Evolutionary conservation across 2,797 vertebrate genomes (phyloP), one percentile per base, ranked within the genome.

Genomic region (Enteromius paludinosus): DNA sequence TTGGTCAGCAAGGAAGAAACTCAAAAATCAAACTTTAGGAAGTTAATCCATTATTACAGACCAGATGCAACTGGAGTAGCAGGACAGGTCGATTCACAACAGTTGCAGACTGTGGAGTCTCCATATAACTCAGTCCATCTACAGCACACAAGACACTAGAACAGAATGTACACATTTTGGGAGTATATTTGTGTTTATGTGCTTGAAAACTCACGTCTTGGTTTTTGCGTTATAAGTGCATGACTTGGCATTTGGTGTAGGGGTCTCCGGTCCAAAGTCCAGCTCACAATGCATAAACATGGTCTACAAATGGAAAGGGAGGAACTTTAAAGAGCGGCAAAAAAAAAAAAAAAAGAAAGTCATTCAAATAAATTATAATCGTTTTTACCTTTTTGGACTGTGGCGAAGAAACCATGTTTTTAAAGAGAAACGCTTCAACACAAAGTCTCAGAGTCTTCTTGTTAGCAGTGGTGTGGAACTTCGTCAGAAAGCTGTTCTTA

Each of bases 51-150:
- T 17, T 59, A 7, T 5, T n/a, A 47, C 74, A 43, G 78, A 92
- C 94, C 66, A 9, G 45, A 82, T 0, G 23, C 2, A 3, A 41
- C 78, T 47, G 18, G 59, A 74, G 14, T 5, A 0, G 73, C 45
- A 4, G 82, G 54, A 20, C 93, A 94, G 33, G 56, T 70, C 0
- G 88, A 66, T 0, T 83, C 83, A 85, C 95, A 95, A 85, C 94
- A 95, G 69, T 47, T 0, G 78, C 94, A 94, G 3, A 92, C 88
- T 17, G 25, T 17, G 25, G 86, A 5, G 0, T 83, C 0, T 1
- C 88, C 90, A 3, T 91, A 87, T 76, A 94, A 70, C 86, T 92
- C 94, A 12, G 83, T 81, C 94, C 94, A 95, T 65, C 94, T 95
- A 74, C 74, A 87, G 4, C 18, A 81, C 0, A 81, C 3, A 74